Base-by-base conservation (phyloP, 2,113 vertebrate species). In the Proterorhinus semilunaris region DNA sequence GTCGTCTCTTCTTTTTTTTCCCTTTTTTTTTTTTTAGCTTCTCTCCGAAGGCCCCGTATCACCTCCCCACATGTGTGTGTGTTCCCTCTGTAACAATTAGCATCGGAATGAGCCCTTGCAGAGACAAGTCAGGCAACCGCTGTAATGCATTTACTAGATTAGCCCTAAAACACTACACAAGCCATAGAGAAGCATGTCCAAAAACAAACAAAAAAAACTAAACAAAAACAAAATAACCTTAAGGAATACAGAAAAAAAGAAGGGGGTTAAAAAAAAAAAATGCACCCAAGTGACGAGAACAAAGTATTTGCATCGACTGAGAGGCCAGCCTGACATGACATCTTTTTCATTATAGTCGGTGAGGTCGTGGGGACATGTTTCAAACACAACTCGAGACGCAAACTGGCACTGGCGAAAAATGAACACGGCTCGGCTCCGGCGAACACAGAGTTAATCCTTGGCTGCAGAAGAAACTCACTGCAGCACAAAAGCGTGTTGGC, bases 391-490 rank as follows among this genome's bases (percentile, higher is more conserved):
- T 77, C 75, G 69, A 85, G 83, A 85, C 69, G 63, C 80, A 86
- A 82, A 86, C 82, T 82, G 74, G 87, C 79, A 85, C 81, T 79
- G 63, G 83, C 76, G 27, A 36, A 36, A 88, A 88, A 89, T 70
- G 80, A 89, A 87, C 16, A 80, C 78, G 80, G 82, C 71, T 71
- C 69, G 76, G 81, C 83, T 84, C 83, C 83, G 70, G 89, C 79
- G 48, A 89, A 90, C 83, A 68, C 69, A 88, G 87, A 86, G 94
- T 94, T 93, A 94, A 94, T 83, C 70, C 83, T 87, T 89, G 92
- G 90, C 92, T 92, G 94, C 94, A 93, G 91, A 91, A 93, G 91
- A 91, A 93, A 91, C 91, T 89, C 91, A 94, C 92, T 93, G 94
- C 94, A 95, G 70, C 92, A 90, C 88, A 90, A 90, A 92, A 90